Conservation (phyloP, 2,113 vertebrate species). For the Oncorhynchus masou region DNA sequence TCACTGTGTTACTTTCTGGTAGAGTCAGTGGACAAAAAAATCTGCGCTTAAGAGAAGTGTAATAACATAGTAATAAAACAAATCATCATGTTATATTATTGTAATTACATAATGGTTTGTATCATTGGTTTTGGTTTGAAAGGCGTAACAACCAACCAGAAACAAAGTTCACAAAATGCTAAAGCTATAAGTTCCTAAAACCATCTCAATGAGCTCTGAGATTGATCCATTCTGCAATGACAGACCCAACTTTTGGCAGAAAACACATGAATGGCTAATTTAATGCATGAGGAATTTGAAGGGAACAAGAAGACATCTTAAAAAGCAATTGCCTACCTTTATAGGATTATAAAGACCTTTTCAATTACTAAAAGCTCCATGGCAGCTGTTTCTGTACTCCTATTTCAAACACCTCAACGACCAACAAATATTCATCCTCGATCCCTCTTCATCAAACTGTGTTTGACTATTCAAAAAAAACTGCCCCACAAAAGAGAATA, state of each 20-base stretch:
- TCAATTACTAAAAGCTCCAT: constrained; percentile 9
- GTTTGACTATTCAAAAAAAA: neutral
- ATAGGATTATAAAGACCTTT: constrained; percentile 18
- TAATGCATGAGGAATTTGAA: neutral
- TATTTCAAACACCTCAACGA: neutral
- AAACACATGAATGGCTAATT: neutral
- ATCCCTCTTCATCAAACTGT: neutral
- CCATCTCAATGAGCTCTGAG: neutral
- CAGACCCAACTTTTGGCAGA: neutral
- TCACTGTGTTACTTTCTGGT: too few species aligned
- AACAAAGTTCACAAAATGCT: neutral
- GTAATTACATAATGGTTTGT: neutral
- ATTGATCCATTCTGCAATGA: constrained; percentile 4
- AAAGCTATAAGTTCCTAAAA: neutral
- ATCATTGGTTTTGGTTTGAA: neutral
- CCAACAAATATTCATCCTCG: neutral
- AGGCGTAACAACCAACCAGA: neutral
- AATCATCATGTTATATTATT: neutral
- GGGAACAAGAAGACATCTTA: neutral
- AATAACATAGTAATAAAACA: neutral
- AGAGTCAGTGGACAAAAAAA: too few species aligned
- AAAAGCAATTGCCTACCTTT: constrained; percentile 8
- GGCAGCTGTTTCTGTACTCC: constrained; percentile 19
- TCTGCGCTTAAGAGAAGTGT: neutral
- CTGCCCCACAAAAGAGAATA: neutral